phyloP scores from a whole-genome alignment of 2,888 invertebrate genomes.

The Bombylius discolor region DNA sequence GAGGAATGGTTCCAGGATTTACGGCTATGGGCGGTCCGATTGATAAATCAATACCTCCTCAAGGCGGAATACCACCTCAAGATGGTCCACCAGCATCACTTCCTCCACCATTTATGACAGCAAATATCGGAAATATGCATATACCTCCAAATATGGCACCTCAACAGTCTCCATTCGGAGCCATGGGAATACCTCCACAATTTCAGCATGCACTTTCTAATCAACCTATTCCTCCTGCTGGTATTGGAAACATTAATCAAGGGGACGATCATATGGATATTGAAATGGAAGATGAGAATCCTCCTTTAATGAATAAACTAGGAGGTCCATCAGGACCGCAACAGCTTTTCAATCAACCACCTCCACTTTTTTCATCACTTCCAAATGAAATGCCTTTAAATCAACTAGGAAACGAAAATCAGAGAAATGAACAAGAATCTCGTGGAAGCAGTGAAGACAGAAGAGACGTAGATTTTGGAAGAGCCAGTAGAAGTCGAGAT shows the following conservation, averaged over 20 bases:
- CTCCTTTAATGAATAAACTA: constrained; percentile 6
- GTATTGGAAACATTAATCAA: constrained; percentile 7
- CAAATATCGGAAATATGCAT: constrained; percentile 21
- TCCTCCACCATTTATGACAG: constrained; percentile 25
- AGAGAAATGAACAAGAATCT: constrained; percentile 25
- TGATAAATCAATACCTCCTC: constrained; percentile 23
- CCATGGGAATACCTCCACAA: constrained; percentile 16
- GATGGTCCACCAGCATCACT: constrained; percentile 24
- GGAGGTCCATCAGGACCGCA: constrained; percentile 16
- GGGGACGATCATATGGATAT: constrained; percentile 68
- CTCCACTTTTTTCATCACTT: constrained; percentile 24
- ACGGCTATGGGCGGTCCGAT: constrained; percentile 28
- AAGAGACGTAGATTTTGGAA: constrained; percentile 11
- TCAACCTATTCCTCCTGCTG: constrained; percentile 7
- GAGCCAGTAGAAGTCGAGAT: constrained; percentile 16
- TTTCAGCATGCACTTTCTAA: constrained; percentile 22
- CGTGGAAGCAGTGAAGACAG: constrained; percentile 24
- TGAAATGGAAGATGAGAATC: constrained; percentile 51
- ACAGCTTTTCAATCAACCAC: constrained; percentile 37
- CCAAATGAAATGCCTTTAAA: not conserved
- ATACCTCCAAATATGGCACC: constrained; percentile 15
- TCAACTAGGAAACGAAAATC: constrained; percentile 20
- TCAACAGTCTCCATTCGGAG: constrained; percentile 5
- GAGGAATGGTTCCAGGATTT: constrained; percentile 35
- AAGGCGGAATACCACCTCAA: constrained; percentile 24